Evolutionary conservation across 2,113 vertebrate genomes (phyloP).

Genomic region (Tenrec ecaudatus): DNA sequence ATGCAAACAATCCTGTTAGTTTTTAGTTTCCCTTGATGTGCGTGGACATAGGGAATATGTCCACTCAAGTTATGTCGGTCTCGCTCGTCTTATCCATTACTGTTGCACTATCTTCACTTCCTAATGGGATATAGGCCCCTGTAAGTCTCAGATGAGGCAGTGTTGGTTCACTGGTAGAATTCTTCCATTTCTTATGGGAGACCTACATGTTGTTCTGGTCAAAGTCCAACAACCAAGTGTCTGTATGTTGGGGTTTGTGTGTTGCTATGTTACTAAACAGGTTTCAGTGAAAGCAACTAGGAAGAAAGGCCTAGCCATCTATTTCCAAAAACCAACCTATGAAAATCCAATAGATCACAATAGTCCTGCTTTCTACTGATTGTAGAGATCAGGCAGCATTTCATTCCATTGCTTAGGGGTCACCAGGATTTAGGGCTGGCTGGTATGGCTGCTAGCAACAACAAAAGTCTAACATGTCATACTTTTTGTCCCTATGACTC

Average conservation of each 20-base stretch:
- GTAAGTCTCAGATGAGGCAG: neutral
- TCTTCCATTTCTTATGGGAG: neutral
- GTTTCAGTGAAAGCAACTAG: neutral
- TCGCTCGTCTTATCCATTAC: neutral
- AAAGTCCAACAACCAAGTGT: neutral
- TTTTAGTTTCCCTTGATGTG: constrained; percentile 22
- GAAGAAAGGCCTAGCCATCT: neutral
- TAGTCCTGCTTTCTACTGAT: neutral
- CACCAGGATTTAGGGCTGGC: neutral
- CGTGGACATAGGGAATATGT: neutral
- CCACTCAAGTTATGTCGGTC: neutral
- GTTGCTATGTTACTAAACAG: neutral
- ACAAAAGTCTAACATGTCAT: too few species aligned
- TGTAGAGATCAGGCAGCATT: neutral
- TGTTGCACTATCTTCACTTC: neutral
- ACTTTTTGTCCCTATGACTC: neutral
- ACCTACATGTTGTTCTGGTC: neutral
- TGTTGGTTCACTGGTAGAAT: neutral
- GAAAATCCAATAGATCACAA: neutral
- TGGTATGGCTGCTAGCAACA: too few species aligned
- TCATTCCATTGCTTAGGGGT: neutral
- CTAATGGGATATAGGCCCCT: neutral
- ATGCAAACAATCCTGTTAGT: neutral
- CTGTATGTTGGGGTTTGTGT: neutral
- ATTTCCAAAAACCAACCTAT: neutral